These are phyloP conservation scores for Monarcha castaneiventris DNA, from an alignment of 2,113 vertebrate species.

Conservation along the genomic window DNA sequence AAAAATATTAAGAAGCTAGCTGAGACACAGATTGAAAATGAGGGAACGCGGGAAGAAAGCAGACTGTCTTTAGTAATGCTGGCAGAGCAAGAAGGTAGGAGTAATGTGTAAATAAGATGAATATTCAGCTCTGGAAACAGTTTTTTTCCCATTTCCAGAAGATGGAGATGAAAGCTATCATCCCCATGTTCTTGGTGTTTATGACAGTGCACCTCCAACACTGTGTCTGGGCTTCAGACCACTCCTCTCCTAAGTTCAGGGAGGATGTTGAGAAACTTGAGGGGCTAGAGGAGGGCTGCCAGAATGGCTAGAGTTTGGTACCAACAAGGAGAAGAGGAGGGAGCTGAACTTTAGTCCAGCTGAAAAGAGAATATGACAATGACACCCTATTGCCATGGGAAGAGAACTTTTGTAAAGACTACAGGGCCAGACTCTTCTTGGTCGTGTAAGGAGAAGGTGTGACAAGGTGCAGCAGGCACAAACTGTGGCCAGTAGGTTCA, in stretches of 20 bases:
- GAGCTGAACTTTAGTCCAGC: not conserved
- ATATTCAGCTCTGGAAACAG: not conserved
- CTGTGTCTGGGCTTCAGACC: not conserved
- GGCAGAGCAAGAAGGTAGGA: not conserved
- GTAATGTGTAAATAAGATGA: not conserved
- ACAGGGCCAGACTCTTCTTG: not conserved
- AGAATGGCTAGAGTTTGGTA: not conserved
- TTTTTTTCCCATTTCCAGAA: not conserved
- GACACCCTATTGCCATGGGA: not conserved
- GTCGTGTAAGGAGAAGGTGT: not conserved
- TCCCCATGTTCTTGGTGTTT: not conserved
- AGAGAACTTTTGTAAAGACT: not conserved
- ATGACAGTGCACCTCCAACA: not conserved
- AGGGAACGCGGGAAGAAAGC: accelerated
- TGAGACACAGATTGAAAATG: not conserved
- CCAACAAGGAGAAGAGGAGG: not conserved
- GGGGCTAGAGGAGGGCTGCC: not conserved
- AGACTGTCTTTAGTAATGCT: not conserved
- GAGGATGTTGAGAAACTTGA: not conserved
- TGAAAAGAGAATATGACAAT: not conserved
- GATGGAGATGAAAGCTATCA: not conserved
- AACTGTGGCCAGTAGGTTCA: not conserved
- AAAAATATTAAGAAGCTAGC: not conserved
- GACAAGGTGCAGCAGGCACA: not conserved
- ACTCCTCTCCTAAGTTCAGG: not conserved